Conservation (phyloP, 37 sponge, comb jelly and placozoan species). For the Axinella damicornis region DNA sequence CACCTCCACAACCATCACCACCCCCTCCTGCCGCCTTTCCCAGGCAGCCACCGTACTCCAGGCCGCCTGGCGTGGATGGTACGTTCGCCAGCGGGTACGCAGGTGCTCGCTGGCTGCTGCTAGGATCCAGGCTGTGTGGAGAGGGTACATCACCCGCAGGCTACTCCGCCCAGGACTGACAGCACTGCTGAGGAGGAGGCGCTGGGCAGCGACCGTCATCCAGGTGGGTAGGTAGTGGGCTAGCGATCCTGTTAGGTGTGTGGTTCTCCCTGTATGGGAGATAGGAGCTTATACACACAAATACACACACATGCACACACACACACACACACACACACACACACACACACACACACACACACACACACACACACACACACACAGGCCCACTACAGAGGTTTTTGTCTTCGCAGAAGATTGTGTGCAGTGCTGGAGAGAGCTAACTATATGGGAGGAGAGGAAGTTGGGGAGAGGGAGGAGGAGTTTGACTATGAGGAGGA, state of each 20-base stretch:
- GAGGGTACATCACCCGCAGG: conserved; percentile 15
- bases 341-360: conserved; percentile 2
- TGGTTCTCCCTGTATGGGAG: too few species aligned
- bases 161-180: not conserved
- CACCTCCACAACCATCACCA: not conserved
- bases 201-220: conserved; percentile 25
- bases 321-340: not conserved
- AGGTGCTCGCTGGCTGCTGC: conserved; percentile 25
- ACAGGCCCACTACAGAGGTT: conserved; percentile 14
- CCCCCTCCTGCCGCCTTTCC: not conserved
- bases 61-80: conserved; percentile 28
- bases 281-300: not conserved
- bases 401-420: not conserved
- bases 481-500: conserved; percentile 39
- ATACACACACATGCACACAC: not conserved
- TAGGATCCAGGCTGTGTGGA: conserved; percentile 49
- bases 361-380: not conserved
- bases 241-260: not conserved
- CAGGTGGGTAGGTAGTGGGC: conserved; percentile 18
- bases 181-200: not conserved
- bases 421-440: conserved; percentile 7
- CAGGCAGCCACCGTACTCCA: conserved; percentile 20
- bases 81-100: not conserved
- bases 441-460: not conserved
- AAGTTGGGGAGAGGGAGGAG: not conserved